A percentile compares a stretch with the other conserved stretches of the same genome.
Evolutionary conservation across 64 coral and sea anemone species (phyloP).

Genomic region (Catalaphyllia jardinei): DNA sequence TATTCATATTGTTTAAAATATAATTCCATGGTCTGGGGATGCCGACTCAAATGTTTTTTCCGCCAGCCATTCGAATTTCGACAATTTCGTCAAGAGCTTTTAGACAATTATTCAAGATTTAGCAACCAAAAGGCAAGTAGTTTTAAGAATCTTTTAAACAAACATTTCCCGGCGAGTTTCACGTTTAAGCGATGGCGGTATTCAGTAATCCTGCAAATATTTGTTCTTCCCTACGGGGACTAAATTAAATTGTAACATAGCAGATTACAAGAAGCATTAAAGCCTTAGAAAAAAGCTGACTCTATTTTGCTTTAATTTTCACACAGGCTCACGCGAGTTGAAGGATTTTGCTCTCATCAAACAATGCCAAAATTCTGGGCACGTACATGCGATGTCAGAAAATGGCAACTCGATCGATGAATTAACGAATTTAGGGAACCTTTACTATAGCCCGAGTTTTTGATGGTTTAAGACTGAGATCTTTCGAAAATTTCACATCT

Average conservation of each 20-base stretch:
- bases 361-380: not conserved
- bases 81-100: not conserved
- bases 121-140: no score
- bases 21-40: no score
- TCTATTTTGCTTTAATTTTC: not conserved
- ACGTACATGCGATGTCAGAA: not conserved
- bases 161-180: not conserved
- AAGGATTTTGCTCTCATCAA: conserved; percentile 1
- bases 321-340: not conserved
- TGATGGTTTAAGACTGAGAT: no score
- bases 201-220: conserved; percentile 22
- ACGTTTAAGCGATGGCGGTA: conserved; percentile 10
- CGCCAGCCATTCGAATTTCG: not conserved
- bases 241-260: not conserved
- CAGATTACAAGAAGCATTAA: not conserved
- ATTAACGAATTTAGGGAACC: not conserved
- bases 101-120: not conserved
- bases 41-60: no score
- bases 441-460: no score
- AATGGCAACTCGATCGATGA: not conserved
- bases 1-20: no score
- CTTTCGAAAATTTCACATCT: no score
- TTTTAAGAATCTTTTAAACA: not conserved
- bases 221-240: not conserved
- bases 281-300: not conserved